Evolutionary conservation across 2,113 vertebrate species (phyloP), one percentile per base, ranked within the genome.

Genomic region (Rhipidura dahli): DNA sequence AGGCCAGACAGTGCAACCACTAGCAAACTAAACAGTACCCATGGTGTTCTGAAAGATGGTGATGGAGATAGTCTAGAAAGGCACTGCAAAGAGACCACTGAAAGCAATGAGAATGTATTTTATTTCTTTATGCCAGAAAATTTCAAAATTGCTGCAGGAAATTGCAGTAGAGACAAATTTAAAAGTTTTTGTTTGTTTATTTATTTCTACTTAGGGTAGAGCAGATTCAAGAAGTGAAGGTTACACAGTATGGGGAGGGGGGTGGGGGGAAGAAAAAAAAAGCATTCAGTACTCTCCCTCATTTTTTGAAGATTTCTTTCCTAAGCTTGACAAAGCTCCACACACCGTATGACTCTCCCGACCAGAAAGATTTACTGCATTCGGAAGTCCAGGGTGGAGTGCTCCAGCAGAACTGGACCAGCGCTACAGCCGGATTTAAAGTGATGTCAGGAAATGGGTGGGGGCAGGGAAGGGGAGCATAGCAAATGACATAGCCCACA

Each of bases 381-480:
- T 94, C 49, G 86, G 95, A 93, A 97, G 92, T 83, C 27, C 90
- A 94, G 97, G 96, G 96, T 95, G 97, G 96, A 95, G 96, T 65
- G 40, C 90, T 69, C 90, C 81, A 87, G 78, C 65, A 94, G 61
- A 93, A 87, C 83, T 75, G 91, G 92, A 94, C 92, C 82, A 86
- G 72, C 39, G 96, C 95, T 96, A 59, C 70, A 59, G 33, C 88
- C 88, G 83, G 95, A 96, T 95, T 96, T 78, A 18, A 86, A 95
- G 97, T 89, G 97, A 97, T 96, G 96, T 88, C 97, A 98, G 98
- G 98, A 98, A 98, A 97, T 42, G 94, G 97, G 96, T 96, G 96
- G 97, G 94, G 94, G 95, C 89, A 96, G 95, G 96, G 87, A 83
- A 84, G 84, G 96, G 97, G 96, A 93, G 85, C 93, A 91, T 3